These are phyloP conservation scores for Eidolon dupreanum DNA, from an alignment of 2,797 vertebrate species.

Conservation along the genomic window DNA sequence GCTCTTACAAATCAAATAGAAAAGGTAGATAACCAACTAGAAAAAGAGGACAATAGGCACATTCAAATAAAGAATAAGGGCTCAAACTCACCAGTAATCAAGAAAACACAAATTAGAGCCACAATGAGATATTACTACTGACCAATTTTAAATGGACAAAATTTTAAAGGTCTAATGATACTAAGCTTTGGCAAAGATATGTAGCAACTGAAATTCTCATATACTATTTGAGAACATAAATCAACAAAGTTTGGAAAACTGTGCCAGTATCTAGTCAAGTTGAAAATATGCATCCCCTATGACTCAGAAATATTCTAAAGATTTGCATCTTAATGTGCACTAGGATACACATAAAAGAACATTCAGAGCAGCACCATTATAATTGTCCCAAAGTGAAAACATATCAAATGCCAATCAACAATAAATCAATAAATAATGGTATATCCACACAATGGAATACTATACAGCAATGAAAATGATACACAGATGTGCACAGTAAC, in stretches of 20 bases:
- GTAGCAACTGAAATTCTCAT: slow-evolving; percentile 43
- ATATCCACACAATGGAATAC: background rate
- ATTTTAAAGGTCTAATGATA: slow-evolving; percentile 40
- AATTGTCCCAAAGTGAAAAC: slow-evolving; percentile 3
- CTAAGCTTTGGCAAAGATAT: slow-evolving; percentile 42
- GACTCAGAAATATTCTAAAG: slow-evolving; percentile 33
- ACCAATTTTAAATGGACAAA: background rate
- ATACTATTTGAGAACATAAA: slow-evolving; percentile 45
- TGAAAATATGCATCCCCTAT: slow-evolving; percentile 28
- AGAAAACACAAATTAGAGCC: slow-evolving; percentile 50
- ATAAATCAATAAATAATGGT: background rate
- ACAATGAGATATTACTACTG: background rate
- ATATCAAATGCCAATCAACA: background rate
- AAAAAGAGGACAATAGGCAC: background rate
- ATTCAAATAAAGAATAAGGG: background rate
- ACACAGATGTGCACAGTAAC: background rate
- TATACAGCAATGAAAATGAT: slow-evolving; percentile 33
- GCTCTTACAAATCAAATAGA: background rate
- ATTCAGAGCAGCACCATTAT: background rate
- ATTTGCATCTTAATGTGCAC: background rate
- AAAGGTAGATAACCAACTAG: background rate
- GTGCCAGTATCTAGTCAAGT: slow-evolving; percentile 13
- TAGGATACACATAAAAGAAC: slow-evolving; percentile 23
- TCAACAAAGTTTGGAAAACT: slow-evolving; percentile 44
- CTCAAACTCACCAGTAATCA: background rate